Percentiles rank a stretch among this genome's conserved stretches.
phyloP scores from a whole-genome alignment of 2,888 invertebrate species.

The Gymnoscelis rufifasciata region DNA sequence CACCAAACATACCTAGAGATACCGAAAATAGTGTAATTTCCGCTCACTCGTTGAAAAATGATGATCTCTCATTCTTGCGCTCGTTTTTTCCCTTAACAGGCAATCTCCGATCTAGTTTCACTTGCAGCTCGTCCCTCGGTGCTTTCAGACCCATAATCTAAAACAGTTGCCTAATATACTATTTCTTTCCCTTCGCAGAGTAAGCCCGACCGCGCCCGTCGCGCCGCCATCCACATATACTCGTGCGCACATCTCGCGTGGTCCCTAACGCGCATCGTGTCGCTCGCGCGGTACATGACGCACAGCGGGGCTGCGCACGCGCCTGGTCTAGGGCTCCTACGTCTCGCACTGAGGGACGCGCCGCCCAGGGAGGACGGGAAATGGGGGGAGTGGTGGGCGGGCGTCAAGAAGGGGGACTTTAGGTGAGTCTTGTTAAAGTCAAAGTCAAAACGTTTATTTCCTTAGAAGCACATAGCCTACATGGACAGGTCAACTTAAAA shows the following conservation, averaged over 20 bases:
- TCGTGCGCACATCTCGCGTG: slow-evolving; percentile 57
- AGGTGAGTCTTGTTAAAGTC: slow-evolving; percentile 61
- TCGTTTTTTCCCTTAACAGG: too few relatives aligned
- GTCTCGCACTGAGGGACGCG: slow-evolving; percentile 80
- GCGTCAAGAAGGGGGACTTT: slow-evolving; percentile 62
- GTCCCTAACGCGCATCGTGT: slow-evolving; percentile 59
- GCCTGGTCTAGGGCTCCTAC: slow-evolving; percentile 72
- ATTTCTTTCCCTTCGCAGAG: slow-evolving; percentile 31
- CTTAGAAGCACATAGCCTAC: too few relatives aligned
- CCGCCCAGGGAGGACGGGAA: slow-evolving; percentile 50
- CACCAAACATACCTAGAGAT: too few relatives aligned
- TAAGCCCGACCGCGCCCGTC: slow-evolving; percentile 37
- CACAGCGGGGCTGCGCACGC: slow-evolving; percentile 50
- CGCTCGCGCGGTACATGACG: slow-evolving; percentile 80
- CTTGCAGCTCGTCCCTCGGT: too few relatives aligned
- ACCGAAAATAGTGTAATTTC: too few relatives aligned
- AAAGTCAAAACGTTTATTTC: too few relatives aligned
- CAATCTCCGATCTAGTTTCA: too few relatives aligned
- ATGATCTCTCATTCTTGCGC: too few relatives aligned
- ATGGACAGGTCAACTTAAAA: too few relatives aligned
- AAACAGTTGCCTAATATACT: too few relatives aligned
- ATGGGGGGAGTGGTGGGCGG: slow-evolving; percentile 47
- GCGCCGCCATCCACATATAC: slow-evolving; percentile 64
- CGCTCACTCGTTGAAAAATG: too few relatives aligned
- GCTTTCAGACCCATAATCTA: too few relatives aligned